These are phyloP conservation scores for Leiothrix lutea DNA, from an alignment of 2,113 vertebrate genomes.

Conservation along the genomic window DNA sequence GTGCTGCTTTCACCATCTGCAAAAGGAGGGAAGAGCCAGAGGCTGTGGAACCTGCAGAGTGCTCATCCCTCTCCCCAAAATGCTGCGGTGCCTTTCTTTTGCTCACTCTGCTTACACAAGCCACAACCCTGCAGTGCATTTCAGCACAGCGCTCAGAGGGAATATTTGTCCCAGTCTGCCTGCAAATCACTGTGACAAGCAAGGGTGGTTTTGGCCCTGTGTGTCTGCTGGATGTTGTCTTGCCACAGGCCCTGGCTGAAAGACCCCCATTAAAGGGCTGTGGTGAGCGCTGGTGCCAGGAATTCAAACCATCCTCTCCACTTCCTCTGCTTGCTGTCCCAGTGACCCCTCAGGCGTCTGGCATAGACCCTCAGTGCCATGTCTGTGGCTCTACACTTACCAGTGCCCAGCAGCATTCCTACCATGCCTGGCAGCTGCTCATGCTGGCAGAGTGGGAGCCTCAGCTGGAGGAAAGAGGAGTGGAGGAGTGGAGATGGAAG, in stretches of 20 bases:
- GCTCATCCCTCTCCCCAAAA: neutral
- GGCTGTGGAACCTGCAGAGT: neutral
- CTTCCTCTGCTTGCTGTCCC: neutral
- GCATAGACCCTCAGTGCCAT: neutral
- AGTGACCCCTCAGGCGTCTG: neutral
- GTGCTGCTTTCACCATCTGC: neutral
- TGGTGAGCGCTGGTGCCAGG: accelerated
- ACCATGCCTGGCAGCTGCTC: neutral
- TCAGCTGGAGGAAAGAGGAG: neutral
- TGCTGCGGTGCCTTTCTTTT: neutral
- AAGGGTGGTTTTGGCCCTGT: neutral
- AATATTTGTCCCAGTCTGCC: neutral
- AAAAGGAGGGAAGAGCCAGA: neutral
- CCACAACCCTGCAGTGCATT: neutral
- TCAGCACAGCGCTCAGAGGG: neutral
- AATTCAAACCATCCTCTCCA: neutral
- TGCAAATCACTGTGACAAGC: accelerated
- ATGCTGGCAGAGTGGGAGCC: neutral
- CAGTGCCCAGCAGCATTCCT: neutral
- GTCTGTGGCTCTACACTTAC: accelerated
- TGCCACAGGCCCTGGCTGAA: neutral
- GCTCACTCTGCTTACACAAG: accelerated
- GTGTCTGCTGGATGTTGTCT: neutral
- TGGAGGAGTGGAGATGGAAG: neutral
- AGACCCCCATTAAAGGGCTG: neutral